These are phyloP conservation scores for Melikaiella ostensackeni DNA, from an alignment of 2,888 invertebrate genomes.

Conservation along the genomic window DNA sequence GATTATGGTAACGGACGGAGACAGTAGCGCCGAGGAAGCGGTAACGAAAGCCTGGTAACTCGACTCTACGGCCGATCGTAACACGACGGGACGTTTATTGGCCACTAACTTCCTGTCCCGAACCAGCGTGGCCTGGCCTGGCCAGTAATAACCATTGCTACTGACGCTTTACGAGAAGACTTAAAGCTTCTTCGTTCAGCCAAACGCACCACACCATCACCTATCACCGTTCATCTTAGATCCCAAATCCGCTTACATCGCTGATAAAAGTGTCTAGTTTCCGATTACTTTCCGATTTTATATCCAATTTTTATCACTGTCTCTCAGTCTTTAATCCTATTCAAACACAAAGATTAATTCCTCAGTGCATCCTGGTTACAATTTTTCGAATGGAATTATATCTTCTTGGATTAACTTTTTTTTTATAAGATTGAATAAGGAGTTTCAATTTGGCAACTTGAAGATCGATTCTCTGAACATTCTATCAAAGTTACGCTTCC, in stretches of 20 bases:
- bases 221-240: slow-evolving; percentile 25
- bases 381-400: too few species aligned
- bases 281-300: neutral
- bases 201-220: slow-evolving; percentile 23
- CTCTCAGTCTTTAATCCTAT: too few species aligned
- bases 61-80: slow-evolving; percentile 60
- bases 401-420: too few species aligned
- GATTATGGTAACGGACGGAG: slow-evolving; percentile 49
- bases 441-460: slow-evolving; percentile 13
- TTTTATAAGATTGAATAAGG: neutral
- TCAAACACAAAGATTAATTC: too few species aligned
- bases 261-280: neutral
- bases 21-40: slow-evolving; percentile 44
- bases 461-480: neutral
- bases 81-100: slow-evolving; percentile 67
- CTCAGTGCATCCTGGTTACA: too few species aligned
- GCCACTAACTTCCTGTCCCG: slow-evolving; percentile 65
- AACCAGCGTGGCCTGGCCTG: slow-evolving; percentile 54
- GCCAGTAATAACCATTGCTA: slow-evolving; percentile 68
- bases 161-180: slow-evolving; percentile 66
- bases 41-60: slow-evolving; percentile 56
- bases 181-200: slow-evolving; percentile 60
- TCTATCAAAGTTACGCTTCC: slow-evolving; percentile 11
- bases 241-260: neutral
- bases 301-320: neutral